Base-by-base conservation (phyloP, 2,888 invertebrate genomes). In the Limulus polyphemus region DNA sequence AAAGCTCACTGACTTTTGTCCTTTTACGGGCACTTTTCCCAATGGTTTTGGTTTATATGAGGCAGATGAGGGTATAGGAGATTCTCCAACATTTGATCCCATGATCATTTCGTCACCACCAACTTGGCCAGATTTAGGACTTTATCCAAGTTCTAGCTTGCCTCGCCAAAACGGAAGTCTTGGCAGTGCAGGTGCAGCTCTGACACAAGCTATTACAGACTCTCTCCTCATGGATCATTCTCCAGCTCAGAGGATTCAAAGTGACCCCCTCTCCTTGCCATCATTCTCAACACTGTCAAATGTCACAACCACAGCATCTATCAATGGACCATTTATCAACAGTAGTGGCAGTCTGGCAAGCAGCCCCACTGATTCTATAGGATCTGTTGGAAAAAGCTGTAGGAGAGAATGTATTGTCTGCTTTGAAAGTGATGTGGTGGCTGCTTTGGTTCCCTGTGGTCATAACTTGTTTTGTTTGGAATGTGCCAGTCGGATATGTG, bases 381-480 rank as follows among this genome's bases (percentile, higher is more conserved):
- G 69, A 32, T 67, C 69, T 16, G 3, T 32, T 32, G 67, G 69
- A 16, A 47, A 50, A 49, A 68, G 65, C 55, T 60, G 57, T 12
- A 68, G 73, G 56, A 67, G 74, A 58, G 71, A 74, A 68, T 94
- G 93, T 80, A 82, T 86, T 71, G 85, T 92, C 71, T 94, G 94
- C 81, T 84, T 83, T 68, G 91, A 91, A 74, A 86, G 87, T 74
- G 89, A 90, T 76, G 88, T 92, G 64, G 88, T 89, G 65, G 90
- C 92, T 63, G 91, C 91, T 62, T 82, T 94, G 70, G 90, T 94
- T 70, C 93, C 93, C 68, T 94, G 93, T 80, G 93, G 93, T 65
- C 93, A 94, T 81, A 92, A 92, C 79, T 84, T 90, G 79, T 93
- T 92, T 82, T 94, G 93, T 80, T 81, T 89, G 83, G 91, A 92